Evolutionary conservation across 2,113 vertebrate species (phyloP).

Genomic region (Rhizomys pruinosus): DNA sequence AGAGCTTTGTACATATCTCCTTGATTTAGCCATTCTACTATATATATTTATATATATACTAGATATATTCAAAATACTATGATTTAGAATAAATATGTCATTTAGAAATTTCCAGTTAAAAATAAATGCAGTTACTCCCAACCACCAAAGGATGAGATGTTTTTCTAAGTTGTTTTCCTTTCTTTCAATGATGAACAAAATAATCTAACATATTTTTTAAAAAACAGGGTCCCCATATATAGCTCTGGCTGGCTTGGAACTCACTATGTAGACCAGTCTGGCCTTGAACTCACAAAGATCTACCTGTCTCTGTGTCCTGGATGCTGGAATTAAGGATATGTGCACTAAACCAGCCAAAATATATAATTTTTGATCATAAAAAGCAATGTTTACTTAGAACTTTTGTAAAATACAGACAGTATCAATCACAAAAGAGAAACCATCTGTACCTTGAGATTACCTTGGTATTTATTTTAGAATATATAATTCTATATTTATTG

Average conservation of each 20-base stretch:
- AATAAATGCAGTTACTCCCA: background rate
- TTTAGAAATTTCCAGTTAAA: background rate
- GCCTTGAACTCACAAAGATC: no score
- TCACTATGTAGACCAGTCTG: no score
- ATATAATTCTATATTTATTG: background rate
- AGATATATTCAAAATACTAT: background rate
- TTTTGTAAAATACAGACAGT: background rate
- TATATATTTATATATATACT: background rate
- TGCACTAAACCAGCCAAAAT: no score
- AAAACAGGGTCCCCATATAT: no score
- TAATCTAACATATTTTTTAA: background rate
- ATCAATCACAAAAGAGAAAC: background rate
- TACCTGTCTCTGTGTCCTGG: no score
- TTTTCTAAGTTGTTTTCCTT: background rate
- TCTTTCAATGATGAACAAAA: background rate
- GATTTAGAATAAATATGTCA: background rate
- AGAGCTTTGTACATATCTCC: background rate
- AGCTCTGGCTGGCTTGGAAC: no score
- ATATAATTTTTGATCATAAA: background rate
- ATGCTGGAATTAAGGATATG: no score
- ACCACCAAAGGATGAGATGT: background rate
- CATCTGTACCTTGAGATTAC: background rate
- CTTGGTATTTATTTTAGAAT: background rate
- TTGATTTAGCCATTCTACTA: background rate
- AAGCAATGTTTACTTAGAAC: constrained; percentile 6